Evolutionary conservation across 2,797 vertebrate species (phyloP).

Genomic region (Psittacula echo): DNA sequence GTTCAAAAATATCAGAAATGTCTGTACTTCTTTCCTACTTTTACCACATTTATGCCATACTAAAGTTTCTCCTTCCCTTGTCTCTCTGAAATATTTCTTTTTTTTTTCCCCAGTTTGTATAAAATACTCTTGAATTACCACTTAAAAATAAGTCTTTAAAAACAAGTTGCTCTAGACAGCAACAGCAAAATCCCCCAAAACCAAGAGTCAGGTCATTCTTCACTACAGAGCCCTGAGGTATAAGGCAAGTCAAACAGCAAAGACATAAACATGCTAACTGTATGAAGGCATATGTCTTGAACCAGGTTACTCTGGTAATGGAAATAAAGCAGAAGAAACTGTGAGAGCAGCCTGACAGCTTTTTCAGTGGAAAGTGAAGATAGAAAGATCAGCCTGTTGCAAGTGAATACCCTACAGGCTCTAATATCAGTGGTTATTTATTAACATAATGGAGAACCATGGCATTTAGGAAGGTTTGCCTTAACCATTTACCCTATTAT

Average conservation of each 20-base stretch:
- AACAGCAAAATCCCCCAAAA: background rate
- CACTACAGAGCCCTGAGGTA: background rate
- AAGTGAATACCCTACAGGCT: background rate
- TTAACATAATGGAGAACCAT: background rate
- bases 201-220: background rate
- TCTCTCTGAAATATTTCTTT: background rate
- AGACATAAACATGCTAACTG: background rate
- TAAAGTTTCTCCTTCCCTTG: background rate
- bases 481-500: background rate
- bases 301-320: background rate
- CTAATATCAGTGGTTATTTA: background rate
- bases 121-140: background rate
- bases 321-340: background rate
- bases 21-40: conserved; percentile 45
- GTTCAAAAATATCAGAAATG: conserved; percentile 21
- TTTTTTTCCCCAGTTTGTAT: background rate
- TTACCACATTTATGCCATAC: background rate
- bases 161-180: background rate
- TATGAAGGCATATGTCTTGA: background rate
- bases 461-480: background rate
- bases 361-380: background rate
- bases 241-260: background rate
- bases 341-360: background rate
- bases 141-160: conserved; percentile 8
- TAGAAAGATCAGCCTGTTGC: background rate